Conservation (phyloP, 2,888 invertebrate genomes). For the Trimorus sp. region DNA sequence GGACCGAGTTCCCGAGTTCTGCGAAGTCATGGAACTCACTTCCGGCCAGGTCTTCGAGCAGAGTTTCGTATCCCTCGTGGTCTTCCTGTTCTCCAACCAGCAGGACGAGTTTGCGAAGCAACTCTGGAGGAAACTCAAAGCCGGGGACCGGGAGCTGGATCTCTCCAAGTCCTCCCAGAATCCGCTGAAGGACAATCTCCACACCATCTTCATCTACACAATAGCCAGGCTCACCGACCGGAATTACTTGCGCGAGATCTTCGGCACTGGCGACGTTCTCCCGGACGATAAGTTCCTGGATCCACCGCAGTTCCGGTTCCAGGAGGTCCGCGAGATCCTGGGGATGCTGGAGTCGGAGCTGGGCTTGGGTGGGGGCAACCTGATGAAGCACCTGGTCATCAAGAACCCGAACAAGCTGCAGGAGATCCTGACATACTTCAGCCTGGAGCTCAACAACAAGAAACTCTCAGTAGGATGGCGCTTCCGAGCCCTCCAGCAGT, state of each 20-base stretch:
- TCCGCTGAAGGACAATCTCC: constrained; percentile 76
- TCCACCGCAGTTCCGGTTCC: constrained; percentile 76
- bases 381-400: constrained; percentile 68
- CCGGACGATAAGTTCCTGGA: constrained; percentile 16
- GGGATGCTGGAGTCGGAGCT: constrained; percentile 82
- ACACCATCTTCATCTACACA: constrained; percentile 75
- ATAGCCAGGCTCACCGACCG: constrained; percentile 78
- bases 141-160: constrained; percentile 68
- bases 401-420: constrained; percentile 83
- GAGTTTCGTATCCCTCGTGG: constrained; percentile 72
- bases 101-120: constrained; percentile 19
- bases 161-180: constrained; percentile 73
- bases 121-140: constrained; percentile 63
- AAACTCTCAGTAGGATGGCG: constrained; percentile 77
- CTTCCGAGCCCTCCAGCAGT: constrained; percentile 84
- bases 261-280: constrained; percentile 46
- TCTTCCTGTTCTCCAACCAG: constrained; percentile 68
- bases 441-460: constrained; percentile 82
- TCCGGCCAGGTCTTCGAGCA: constrained; percentile 75
- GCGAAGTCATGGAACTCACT: constrained; percentile 70
- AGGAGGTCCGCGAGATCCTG: constrained; percentile 81
- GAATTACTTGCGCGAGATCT: constrained; percentile 82
- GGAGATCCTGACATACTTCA: constrained; percentile 83
- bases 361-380: constrained; percentile 70
- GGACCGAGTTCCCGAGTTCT: constrained; percentile 73